Conservation (phyloP, 2,113 vertebrate genomes). For the Clarias magur region DNA sequence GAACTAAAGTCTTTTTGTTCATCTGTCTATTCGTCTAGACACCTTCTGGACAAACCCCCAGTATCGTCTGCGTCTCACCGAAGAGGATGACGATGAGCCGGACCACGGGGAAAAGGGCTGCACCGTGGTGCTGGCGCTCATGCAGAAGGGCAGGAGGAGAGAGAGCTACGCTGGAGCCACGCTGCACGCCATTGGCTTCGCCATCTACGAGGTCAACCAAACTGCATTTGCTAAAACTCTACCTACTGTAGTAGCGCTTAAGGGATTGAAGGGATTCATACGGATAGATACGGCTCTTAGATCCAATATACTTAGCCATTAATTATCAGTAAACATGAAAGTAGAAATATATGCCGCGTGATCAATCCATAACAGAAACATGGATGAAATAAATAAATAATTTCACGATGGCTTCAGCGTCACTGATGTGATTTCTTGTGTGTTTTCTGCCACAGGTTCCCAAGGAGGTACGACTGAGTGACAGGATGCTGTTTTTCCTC, state of each 20-base stretch:
- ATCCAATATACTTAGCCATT: background rate
- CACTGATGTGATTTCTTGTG: conserved; percentile 7
- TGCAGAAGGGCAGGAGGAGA: conserved; percentile 96
- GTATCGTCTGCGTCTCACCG: conserved; percentile 88
- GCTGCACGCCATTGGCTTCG: conserved; percentile 92
- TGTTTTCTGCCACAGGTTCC: conserved; percentile 75
- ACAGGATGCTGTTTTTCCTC: conserved; percentile 2
- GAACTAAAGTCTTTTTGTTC: background rate
- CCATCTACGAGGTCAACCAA: conserved; percentile 87
- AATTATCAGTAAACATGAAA: background rate
- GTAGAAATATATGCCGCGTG: background rate
- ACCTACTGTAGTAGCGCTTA: background rate
- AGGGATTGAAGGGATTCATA: background rate
- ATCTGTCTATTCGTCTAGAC: conserved; percentile 67
- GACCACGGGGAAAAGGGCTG: conserved; percentile 83
- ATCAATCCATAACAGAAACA: background rate
- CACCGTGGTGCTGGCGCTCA: conserved; percentile 91
- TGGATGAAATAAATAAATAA: background rate
- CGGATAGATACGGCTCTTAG: too few species aligned
- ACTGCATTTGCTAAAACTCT: background rate
- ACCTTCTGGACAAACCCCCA: conserved; percentile 99
- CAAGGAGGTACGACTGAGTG: conserved; percentile 77
- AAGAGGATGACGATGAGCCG: conserved; percentile 86
- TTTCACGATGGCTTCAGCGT: background rate
- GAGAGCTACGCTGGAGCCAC: conserved; percentile 83